Evolutionary conservation across 1,140 invertebrate genomes (phyloP).

Genomic region (Nixonia krombeini): DNA sequence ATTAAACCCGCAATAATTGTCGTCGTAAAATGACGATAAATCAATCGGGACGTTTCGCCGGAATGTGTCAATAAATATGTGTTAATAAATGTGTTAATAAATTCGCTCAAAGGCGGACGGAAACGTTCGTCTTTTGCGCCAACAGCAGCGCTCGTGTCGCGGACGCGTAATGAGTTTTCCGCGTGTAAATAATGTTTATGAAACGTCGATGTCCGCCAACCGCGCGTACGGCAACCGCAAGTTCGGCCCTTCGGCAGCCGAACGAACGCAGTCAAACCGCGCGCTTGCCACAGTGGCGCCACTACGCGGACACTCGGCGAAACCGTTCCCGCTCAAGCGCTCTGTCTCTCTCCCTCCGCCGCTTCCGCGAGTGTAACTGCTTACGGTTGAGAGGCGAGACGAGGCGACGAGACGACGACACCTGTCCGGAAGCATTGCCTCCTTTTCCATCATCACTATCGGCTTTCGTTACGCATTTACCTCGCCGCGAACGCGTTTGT

Average conservation of each 20-base stretch:
- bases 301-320: no score
- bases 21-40: no score
- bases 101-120: no score
- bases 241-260: no score
- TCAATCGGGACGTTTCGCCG: no score
- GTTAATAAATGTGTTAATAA: no score
- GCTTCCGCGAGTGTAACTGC: neutral
- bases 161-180: neutral
- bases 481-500: no score
- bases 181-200: neutral
- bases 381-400: neutral
- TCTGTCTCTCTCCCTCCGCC: neutral
- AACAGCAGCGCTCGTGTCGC: neutral
- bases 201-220: neutral
- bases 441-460: conserved; percentile 11
- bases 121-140: neutral
- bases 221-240: neutral
- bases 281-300: neutral
- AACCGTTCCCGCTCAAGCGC: no score
- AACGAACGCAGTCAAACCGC: neutral
- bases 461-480: conserved; percentile 25
- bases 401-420: conserved; percentile 50
- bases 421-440: conserved; percentile 58
- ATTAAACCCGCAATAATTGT: no score
- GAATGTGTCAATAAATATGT: no score